Conservation (phyloP, 1,140 invertebrate genomes). For the Zaprionus taronus region DNA sequence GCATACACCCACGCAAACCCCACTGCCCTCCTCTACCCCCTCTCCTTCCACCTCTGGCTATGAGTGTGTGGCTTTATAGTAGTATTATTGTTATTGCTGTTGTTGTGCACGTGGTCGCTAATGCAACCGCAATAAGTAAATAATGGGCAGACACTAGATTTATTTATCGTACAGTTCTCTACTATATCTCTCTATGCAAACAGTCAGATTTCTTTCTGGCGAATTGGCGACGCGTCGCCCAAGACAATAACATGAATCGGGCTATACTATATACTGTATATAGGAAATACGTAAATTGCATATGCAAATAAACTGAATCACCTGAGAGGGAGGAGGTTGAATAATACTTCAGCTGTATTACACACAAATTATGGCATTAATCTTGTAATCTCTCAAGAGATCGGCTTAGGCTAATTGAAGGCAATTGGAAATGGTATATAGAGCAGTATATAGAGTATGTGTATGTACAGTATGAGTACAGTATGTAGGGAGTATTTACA, state of each 20-base stretch:
- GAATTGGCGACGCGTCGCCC: constrained; percentile 19
- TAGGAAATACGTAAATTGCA: constrained; percentile 14
- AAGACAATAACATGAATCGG: neutral
- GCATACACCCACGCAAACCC: constrained; percentile 11
- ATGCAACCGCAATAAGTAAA: constrained; percentile 47
- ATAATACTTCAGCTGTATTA: constrained; percentile 1
- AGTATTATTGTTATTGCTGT: constrained; percentile 23
- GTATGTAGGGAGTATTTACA: no score
- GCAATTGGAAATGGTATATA: neutral
- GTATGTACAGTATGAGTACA: no score
- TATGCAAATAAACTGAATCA: constrained; percentile 20
- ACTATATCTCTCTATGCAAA: constrained; percentile 18
- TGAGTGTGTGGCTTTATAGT: constrained; percentile 14
- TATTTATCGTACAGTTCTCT: constrained; percentile 34
- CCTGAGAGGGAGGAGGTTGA: neutral
- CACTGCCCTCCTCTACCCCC: neutral
- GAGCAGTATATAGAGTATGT: neutral
- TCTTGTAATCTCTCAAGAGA: neutral
- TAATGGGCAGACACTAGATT: constrained; percentile 46
- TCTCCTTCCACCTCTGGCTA: neutral
- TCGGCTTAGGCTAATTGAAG: constrained; percentile 4
- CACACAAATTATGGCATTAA: constrained; percentile 4
- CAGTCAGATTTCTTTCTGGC: neutral
- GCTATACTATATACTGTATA: constrained; percentile 2
- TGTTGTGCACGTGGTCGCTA: constrained; percentile 46